phyloP scores from a whole-genome alignment of 2,888 invertebrate species.

The Eristalis arbustorum region DNA sequence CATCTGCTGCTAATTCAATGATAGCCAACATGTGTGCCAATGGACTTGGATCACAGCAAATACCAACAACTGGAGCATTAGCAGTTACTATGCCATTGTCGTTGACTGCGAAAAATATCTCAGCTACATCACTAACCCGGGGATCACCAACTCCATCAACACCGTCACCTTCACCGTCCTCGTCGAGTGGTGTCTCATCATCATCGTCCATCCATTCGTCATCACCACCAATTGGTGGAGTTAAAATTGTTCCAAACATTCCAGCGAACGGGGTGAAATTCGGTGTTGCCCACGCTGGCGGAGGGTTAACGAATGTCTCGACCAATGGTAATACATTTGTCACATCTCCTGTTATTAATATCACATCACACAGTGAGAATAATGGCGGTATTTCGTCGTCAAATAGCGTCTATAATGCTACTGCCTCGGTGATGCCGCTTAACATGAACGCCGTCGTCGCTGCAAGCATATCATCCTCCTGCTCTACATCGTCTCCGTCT shows the following conservation, averaged over 20 bases:
- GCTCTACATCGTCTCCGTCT: constrained; percentile 53
- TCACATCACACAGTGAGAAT: constrained; percentile 68
- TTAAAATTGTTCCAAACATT: constrained; percentile 71
- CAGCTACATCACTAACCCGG: constrained; percentile 75
- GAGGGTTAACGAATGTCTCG: constrained; percentile 49
- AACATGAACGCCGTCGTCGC: constrained; percentile 71
- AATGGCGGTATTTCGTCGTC: constrained; percentile 70
- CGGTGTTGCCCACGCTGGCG: constrained; percentile 60
- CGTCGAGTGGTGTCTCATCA: constrained; percentile 78
- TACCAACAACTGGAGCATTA: constrained; percentile 35
- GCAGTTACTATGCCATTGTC: constrained; percentile 73
- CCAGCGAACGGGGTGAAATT: constrained; percentile 73
- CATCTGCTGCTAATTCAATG: constrained; percentile 57
- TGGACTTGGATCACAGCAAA: constrained; percentile 40
- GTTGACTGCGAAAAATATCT: constrained; percentile 75
- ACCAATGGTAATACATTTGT: constrained; percentile 68
- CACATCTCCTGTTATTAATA: constrained; percentile 64
- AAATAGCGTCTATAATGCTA: constrained; percentile 60
- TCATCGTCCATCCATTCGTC: constrained; percentile 76
- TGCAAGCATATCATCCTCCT: constrained; percentile 53
- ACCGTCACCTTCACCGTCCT: constrained; percentile 79
- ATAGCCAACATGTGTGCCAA: constrained; percentile 43
- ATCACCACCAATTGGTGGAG: constrained; percentile 75
- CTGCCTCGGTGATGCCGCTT: constrained; percentile 73
- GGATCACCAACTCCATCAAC: constrained; percentile 79